A percentile compares a stretch with the other conserved stretches of the same genome.
Evolutionary conservation across 2,113 vertebrate species (phyloP).

Genomic region (Sphyrna mokarran): DNA sequence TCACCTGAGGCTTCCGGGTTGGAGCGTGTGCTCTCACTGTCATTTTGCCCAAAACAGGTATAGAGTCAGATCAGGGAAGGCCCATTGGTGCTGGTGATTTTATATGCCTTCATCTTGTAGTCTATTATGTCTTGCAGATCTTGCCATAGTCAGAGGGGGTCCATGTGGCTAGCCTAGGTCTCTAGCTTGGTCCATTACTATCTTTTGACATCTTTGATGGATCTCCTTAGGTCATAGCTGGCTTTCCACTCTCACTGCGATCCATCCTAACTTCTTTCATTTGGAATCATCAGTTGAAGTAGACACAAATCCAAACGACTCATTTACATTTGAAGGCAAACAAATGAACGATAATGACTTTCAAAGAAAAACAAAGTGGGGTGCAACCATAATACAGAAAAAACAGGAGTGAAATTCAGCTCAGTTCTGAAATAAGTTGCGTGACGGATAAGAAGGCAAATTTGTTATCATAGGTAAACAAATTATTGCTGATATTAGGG

Average conservation of each 20-base stretch:
- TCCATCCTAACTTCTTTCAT: not conserved
- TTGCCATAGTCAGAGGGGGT: too few species aligned
- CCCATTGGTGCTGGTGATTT: too few species aligned
- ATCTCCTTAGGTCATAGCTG: too few species aligned
- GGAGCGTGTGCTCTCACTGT: too few species aligned
- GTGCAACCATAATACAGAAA: not conserved
- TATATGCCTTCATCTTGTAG: too few species aligned
- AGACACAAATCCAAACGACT: not conserved
- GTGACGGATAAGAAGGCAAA: not conserved
- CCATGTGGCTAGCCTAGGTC: too few species aligned
- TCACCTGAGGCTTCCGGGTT: too few species aligned
- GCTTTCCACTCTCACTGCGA: not conserved
- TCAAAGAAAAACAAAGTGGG: not conserved
- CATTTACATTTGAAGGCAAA: not conserved
- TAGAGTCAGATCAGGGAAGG: too few species aligned
- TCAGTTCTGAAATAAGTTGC: not conserved
- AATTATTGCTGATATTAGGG: not conserved
- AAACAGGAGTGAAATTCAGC: not conserved
- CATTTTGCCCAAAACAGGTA: too few species aligned
- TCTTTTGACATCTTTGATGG: too few species aligned
- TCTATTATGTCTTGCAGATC: too few species aligned
- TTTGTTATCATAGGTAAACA: not conserved
- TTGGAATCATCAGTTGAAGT: not conserved
- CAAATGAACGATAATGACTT: not conserved
- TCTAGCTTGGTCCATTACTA: too few species aligned